phyloP scores from a whole-genome alignment of 2,113 vertebrate species.

The Drymodes brunneopygia region DNA sequence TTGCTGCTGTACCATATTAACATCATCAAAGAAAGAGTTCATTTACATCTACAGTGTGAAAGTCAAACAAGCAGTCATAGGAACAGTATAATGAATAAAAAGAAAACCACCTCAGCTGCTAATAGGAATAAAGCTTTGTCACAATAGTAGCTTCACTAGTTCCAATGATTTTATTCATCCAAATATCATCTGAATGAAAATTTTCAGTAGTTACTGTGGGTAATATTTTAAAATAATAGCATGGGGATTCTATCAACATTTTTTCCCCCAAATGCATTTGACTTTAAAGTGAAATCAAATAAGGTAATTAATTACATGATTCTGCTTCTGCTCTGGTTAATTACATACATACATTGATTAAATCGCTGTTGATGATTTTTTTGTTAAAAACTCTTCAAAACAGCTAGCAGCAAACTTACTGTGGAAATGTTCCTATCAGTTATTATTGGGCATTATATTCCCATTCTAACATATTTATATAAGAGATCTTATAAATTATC shows the following conservation, averaged over 20 bases:
- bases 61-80: slow-evolving; percentile 29
- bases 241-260: neutral
- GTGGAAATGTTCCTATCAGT: neutral
- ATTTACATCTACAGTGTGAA: slow-evolving; percentile 39
- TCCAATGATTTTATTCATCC: neutral
- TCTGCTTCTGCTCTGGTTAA: neutral
- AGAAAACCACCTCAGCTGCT: neutral
- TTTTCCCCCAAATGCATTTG: neutral
- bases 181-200: neutral
- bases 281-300: neutral
- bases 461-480: neutral
- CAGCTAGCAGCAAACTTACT: neutral
- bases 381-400: neutral
- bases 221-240: neutral
- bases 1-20: slow-evolving; percentile 14
- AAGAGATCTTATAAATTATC: neutral
- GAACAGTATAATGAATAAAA: neutral
- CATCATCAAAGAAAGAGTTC: slow-evolving; percentile 42
- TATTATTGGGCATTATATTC: neutral
- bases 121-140: neutral
- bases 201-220: neutral
- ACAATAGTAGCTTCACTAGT: neutral
- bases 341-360: neutral
- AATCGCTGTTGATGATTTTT: neutral
- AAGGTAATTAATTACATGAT: neutral